A percentile compares a stretch with the other conserved stretches of the same genome.
Conservation (phyloP, 1,140 invertebrate genomes). For the Drosophila parabipectinata region DNA sequence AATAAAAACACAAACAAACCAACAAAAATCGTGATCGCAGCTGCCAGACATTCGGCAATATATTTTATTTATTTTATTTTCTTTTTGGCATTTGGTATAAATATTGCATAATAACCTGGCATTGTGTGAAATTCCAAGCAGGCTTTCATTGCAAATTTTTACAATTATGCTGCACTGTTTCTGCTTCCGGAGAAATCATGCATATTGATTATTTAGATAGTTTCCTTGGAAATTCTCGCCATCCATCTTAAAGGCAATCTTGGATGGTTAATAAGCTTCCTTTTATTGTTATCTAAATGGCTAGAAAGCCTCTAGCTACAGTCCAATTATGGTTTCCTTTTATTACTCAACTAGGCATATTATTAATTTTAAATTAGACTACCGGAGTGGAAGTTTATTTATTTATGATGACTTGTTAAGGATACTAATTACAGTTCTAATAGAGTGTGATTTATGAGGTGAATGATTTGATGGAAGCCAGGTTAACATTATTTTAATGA, state of each 20-base stretch:
- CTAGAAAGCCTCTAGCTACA: not conserved
- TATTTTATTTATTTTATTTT: not conserved
- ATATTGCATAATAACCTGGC: conserved; percentile 36
- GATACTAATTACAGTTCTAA: not conserved
- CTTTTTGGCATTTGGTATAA: conserved; percentile 28
- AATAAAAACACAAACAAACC: conserved; percentile 1
- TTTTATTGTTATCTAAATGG: conserved; percentile 32
- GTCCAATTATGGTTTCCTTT: conserved; percentile 15
- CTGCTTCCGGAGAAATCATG: conserved; percentile 36
- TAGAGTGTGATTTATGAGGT: not conserved
- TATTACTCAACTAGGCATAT: conserved; percentile 9
- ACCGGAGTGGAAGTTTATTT: not conserved
- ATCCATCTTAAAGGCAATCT: conserved; percentile 8
- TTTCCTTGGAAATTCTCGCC: conserved; percentile 13
- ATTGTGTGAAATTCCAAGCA: conserved; percentile 9
- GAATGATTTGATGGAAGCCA: not conserved
- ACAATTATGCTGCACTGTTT: not conserved
- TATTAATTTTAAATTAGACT: conserved; percentile 4
- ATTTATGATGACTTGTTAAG: not conserved
- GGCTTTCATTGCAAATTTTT: not conserved
- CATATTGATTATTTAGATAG: conserved; percentile 12
- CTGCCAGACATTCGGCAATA: not conserved
- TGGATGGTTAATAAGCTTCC: conserved; percentile 18
- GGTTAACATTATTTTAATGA: not conserved
- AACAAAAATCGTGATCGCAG: conserved; percentile 14